phyloP scores from a whole-genome alignment of 2,888 invertebrate species.

The Teinopalpus imperialis region DNA sequence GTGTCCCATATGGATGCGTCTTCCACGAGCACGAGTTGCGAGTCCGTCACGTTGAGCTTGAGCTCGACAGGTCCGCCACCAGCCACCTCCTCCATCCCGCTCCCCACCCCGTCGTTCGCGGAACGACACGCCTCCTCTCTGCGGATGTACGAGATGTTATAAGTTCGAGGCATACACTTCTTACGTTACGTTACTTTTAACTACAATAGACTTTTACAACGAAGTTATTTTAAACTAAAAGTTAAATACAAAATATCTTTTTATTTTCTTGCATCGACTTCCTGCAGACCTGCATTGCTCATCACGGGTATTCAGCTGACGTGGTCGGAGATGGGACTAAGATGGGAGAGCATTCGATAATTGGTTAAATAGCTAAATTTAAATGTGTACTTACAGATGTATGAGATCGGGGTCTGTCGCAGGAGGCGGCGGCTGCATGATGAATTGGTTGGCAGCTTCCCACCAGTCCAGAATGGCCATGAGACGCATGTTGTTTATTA shows the following conservation, averaged over 20 bases:
- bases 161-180: too few relatives aligned
- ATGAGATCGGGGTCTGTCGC: conserved; percentile 53
- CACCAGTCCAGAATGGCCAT: conserved; percentile 98
- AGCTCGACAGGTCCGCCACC: conserved; percentile 85
- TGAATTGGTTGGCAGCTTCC: conserved; percentile 90
- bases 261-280: too few relatives aligned
- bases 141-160: too few relatives aligned
- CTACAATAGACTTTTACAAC: too few relatives aligned
- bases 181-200: too few relatives aligned
- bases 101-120: conserved; percentile 18
- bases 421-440: conserved; percentile 80
- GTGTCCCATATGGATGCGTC: conserved; percentile 94
- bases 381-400: conserved; percentile 48
- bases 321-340: too few relatives aligned
- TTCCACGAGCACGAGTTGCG: conserved; percentile 96
- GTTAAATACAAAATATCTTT: too few relatives aligned
- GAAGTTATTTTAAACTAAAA: too few relatives aligned
- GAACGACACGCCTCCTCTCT: conserved; percentile 42
- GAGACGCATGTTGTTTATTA: conserved; percentile 96
- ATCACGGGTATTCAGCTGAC: too few relatives aligned
- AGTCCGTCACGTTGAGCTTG: conserved; percentile 96
- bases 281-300: too few relatives aligned
- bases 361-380: too few relatives aligned
- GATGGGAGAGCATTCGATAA: too few relatives aligned
- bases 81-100: conserved; percentile 28